These are phyloP conservation scores for Dexiosoma caninum DNA, from an alignment of 2,888 invertebrate species.

Conservation along the genomic window DNA sequence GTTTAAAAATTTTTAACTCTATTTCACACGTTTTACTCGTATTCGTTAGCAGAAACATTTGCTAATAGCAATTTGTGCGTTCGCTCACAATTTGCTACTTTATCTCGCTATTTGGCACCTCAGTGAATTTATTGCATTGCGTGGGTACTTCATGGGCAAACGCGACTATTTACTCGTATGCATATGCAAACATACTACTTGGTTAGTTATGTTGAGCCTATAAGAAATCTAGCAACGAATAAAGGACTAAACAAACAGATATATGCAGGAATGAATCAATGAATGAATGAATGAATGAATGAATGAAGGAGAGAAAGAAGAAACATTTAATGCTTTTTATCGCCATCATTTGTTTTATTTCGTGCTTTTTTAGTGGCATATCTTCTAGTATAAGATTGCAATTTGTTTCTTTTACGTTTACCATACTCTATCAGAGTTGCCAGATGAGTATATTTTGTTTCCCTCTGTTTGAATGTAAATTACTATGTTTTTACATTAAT, in stretches of 20 bases:
- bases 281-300: not conserved
- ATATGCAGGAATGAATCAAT: too few relatives aligned
- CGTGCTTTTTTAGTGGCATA: conserved; percentile 22
- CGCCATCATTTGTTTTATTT: conserved; percentile 56
- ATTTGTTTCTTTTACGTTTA: conserved; percentile 1
- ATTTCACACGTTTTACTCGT: conserved; percentile 29
- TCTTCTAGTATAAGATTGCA: not conserved
- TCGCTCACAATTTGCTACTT: conserved; percentile 44
- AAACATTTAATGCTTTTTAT: conserved; percentile 53
- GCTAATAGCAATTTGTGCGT: not conserved
- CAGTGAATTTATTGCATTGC: conserved; percentile 56
- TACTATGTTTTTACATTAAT: too few relatives aligned
- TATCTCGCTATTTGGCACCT: conserved; percentile 47
- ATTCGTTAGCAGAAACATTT: conserved; percentile 28
- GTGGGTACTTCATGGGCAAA: conserved; percentile 50
- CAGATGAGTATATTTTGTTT: not conserved
- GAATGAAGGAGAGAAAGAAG: conserved; percentile 6
- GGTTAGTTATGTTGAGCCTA: not conserved
- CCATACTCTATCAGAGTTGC: too few relatives aligned
- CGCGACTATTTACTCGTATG: too few relatives aligned
- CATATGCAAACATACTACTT: too few relatives aligned
- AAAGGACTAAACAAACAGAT: not conserved
- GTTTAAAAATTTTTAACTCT: not conserved
- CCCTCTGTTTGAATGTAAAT: too few relatives aligned
- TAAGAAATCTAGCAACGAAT: not conserved